These are phyloP conservation scores for Willowsia nigromaculata DNA, from an alignment of 2,888 invertebrate genomes.

Conservation along the genomic window DNA sequence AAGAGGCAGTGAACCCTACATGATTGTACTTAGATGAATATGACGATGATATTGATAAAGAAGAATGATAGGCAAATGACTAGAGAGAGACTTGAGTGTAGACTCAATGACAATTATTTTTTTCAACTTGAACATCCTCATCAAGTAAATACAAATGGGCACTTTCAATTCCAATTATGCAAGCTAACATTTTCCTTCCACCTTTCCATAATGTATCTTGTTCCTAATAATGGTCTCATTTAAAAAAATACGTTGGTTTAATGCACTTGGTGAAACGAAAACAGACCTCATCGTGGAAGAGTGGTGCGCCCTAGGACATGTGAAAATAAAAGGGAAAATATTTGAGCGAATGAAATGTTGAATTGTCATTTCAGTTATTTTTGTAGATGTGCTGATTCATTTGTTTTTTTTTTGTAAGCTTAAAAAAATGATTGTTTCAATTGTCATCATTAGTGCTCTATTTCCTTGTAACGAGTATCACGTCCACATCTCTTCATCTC, in stretches of 20 bases:
- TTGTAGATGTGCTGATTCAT: background rate
- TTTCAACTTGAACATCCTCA: constrained; percentile 41
- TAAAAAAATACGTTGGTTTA: too few relatives aligned
- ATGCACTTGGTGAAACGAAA: too few relatives aligned
- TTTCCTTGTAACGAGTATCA: background rate
- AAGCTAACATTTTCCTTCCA: background rate
- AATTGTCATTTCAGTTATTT: background rate
- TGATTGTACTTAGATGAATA: constrained; percentile 33
- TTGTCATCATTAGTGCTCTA: background rate
- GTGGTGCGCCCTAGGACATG: too few relatives aligned
- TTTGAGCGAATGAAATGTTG: too few relatives aligned
- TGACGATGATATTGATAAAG: background rate
- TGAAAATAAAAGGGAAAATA: too few relatives aligned
- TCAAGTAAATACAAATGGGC: constrained; percentile 70
- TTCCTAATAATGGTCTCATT: too few relatives aligned
- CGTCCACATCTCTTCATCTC: background rate
- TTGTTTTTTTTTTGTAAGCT: background rate
- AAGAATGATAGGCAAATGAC: background rate
- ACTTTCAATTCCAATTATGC: constrained; percentile 69
- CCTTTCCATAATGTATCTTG: background rate
- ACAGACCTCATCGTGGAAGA: too few relatives aligned
- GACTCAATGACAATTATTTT: constrained; percentile 59
- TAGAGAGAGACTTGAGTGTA: background rate
- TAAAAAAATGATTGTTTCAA: too few relatives aligned
- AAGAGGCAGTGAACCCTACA: constrained; percentile 48